Evolutionary conservation across 1,140 invertebrate species (phyloP).

Genomic region (Penaeus chinensis): DNA sequence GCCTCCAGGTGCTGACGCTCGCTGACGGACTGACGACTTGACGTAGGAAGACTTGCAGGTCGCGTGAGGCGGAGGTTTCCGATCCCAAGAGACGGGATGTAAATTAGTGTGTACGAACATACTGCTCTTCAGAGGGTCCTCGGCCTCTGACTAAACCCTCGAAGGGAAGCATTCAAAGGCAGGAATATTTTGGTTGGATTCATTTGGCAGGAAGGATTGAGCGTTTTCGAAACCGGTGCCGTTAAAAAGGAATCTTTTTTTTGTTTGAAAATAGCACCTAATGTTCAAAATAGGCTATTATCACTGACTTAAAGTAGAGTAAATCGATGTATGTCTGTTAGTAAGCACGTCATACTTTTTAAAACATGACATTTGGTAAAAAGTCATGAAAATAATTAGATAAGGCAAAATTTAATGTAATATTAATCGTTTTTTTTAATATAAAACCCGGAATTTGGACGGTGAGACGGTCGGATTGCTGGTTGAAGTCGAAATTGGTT

Average conservation of each 20-base stretch:
- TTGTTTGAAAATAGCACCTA: neutral
- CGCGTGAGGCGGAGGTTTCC: slow-evolving; percentile 1
- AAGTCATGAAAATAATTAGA: no score
- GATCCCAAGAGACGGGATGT: slow-evolving; percentile 12
- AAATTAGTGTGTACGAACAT: slow-evolving; percentile 3
- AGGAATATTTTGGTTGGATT: neutral
- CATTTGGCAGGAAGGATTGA: slow-evolving; percentile 14
- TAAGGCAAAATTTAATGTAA: no score
- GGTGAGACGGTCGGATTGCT: no score
- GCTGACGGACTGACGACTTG: slow-evolving; percentile 15
- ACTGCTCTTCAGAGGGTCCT: slow-evolving; percentile 22
- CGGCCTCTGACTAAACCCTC: slow-evolving; percentile 38
- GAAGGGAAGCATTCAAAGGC: neutral
- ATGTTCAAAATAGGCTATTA: neutral
- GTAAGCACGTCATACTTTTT: no score
- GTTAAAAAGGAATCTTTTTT: slow-evolving; percentile 12
- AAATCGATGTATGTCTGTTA: no score
- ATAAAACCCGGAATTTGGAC: no score
- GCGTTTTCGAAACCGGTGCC: neutral
- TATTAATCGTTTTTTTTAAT: no score
- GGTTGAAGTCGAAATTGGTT: no score
- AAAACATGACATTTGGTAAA: no score
- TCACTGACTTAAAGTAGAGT: no score
- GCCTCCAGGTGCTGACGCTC: no score
- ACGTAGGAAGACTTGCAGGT: neutral